Base-by-base conservation (phyloP, 2,888 invertebrate species). In the Drosophila anomelani region DNA sequence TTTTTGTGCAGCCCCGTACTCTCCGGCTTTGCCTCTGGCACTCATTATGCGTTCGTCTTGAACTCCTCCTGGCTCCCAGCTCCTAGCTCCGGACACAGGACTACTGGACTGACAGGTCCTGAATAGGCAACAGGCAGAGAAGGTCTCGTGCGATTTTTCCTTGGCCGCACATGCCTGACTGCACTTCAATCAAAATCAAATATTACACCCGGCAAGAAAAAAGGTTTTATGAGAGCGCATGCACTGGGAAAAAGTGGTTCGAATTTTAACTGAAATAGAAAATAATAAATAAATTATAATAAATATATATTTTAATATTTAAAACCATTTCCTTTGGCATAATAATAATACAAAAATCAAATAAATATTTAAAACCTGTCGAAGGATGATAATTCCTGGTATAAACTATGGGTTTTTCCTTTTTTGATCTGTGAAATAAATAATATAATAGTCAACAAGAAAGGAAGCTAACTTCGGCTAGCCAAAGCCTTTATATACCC, bases 121-220 rank as follows among this genome's bases (percentile, higher is more conserved):
- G 57, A 69, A 71, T 63, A 53, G 71, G 87, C 82, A 82, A 86
- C 87, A 86, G 82, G 82, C 84, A 47, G 29, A 69, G 54, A 41
- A 46, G 54, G 49, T 56, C 49, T 43, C 51, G 64, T 75, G 77
- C 75, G 60, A 82, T 81, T 85, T 85, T 81, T 79, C 44, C 68
- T 70, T 66, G 75, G 62, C 82, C 80, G 61, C 81, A 85, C 68
- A 68, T 79, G 83, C 85, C 85, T 77, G 76, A 76, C 79, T 83
- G 82, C 87, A 87, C 85, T 83, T 83, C 87, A 83, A 83, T 83
- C 83, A 83, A 83, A 83, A 83, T 83, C 83, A 83, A 83, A 83
- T 85, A 87, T 83, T 83, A 81, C 85, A 75, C 69, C 72, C 62
- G 32, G 72, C 41, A 12, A n/a, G 12, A 38, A 32, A 23, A 32